Evolutionary conservation across 2,113 vertebrate species (phyloP).

Genomic region (Caranx ignobilis): DNA sequence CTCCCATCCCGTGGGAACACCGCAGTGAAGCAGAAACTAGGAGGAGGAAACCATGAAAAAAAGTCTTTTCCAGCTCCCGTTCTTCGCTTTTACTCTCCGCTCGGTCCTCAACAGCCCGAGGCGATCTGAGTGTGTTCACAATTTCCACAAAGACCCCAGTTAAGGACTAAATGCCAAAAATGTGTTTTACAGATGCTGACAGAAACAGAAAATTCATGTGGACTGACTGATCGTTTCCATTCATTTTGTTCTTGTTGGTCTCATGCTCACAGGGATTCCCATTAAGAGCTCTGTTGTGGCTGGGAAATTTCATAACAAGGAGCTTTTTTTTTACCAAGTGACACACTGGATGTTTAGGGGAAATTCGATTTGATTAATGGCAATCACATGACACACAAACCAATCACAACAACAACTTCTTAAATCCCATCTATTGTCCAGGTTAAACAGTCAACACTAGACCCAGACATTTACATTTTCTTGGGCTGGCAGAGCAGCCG

Average conservation of each 20-base stretch:
- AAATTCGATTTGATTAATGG: conserved; percentile 11
- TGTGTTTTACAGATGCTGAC: conserved; percentile 30
- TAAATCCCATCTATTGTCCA: no score
- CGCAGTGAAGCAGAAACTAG: not conserved
- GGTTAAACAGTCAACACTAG: no score
- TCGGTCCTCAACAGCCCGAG: conserved; percentile 4
- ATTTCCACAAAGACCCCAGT: conserved; percentile 46
- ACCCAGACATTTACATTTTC: not conserved
- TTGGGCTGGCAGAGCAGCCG: not conserved
- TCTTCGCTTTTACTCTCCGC: not conserved
- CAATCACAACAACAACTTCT: not conserved
- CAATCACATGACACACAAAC: not conserved
- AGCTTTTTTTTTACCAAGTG: not conserved
- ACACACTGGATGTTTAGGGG: not conserved
- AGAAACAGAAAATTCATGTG: conserved; percentile 3
- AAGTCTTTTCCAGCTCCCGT: not conserved
- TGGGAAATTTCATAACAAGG: not conserved
- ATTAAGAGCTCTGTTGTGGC: not conserved
- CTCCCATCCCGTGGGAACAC: conserved; percentile 42
- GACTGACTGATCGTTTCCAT: conserved; percentile 58
- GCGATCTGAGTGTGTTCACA: conserved; percentile 15
- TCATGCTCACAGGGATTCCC: not conserved
- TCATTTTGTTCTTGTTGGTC: not conserved
- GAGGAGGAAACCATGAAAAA: not conserved
- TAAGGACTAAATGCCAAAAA: conserved; percentile 18